Evolutionary conservation across 1,140 invertebrate genomes (phyloP).

Genomic region (Steinernema khuongi): DNA sequence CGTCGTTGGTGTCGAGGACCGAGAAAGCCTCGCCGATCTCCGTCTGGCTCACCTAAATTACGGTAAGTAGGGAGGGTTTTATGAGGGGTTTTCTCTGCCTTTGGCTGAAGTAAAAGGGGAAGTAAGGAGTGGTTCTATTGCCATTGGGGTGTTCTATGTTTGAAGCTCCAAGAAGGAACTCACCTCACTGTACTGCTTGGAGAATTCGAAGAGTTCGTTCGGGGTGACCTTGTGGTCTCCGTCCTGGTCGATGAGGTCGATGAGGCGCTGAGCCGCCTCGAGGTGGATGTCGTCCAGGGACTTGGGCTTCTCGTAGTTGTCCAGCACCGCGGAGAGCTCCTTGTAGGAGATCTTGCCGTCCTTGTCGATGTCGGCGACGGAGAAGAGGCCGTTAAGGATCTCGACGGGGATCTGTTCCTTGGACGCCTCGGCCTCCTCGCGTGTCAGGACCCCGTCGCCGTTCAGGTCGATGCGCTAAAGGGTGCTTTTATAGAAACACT

Average conservation of each 20-base stretch:
- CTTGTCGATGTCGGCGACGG: conserved; percentile 27
- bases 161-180: not conserved
- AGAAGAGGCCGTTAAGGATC: conserved; percentile 31
- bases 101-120: no score
- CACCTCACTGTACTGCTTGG: conserved; percentile 26
- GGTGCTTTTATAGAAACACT: conserved; percentile 8
- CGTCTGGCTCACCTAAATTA: conserved; percentile 15
- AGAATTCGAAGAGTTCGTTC: conserved; percentile 30
- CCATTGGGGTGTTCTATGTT: no score
- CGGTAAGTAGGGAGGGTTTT: no score
- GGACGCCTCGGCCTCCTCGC: conserved; percentile 18
- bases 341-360: conserved; percentile 28
- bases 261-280: conserved; percentile 26
- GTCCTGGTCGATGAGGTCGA: conserved; percentile 29
- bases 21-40: conserved; percentile 14
- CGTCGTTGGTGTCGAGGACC: conserved; percentile 18
- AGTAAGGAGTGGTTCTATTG: no score
- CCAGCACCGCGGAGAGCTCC: conserved; percentile 28
- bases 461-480: conserved; percentile 32
- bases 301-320: conserved; percentile 24
- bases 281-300: conserved; percentile 18
- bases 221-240: conserved; percentile 26
- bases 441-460: conserved; percentile 26
- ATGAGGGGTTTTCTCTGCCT: no score
- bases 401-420: conserved; percentile 25